Evolutionary conservation across 2,797 vertebrate genomes (phyloP).

Genomic region (Anguilla pacifica): DNA sequence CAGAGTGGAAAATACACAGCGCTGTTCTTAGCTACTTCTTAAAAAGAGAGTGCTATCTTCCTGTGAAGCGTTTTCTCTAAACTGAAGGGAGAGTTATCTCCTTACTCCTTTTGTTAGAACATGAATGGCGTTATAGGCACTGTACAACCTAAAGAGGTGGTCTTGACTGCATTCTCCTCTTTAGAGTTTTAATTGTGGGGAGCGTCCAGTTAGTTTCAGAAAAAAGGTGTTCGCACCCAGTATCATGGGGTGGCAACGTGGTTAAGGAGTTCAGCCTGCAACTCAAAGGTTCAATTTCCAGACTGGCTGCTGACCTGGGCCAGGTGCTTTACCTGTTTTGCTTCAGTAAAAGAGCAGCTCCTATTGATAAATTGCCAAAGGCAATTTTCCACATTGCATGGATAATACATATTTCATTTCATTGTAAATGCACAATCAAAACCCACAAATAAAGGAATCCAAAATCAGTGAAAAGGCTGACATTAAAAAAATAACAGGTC

Average conservation of each 20-base stretch:
- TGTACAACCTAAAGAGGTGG: not conserved
- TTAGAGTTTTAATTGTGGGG: not conserved
- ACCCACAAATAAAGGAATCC: too few relatives aligned
- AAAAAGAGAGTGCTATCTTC: not conserved
- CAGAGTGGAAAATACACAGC: not conserved
- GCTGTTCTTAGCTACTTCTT: not conserved
- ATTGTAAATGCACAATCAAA: too few relatives aligned
- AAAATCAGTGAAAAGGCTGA: too few relatives aligned
- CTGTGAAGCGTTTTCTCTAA: not conserved
- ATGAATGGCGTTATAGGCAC: not conserved
- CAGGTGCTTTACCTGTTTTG: not conserved
- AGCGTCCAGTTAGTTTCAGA: not conserved
- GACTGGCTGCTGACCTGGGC: not conserved
- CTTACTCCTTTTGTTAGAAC: not conserved
- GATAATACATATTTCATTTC: not conserved
- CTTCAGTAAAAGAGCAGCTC: not conserved
- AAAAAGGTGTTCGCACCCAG: not conserved
- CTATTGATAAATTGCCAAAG: not conserved
- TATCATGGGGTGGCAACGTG: not conserved
- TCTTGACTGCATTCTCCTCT: not conserved
- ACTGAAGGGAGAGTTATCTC: not conserved
- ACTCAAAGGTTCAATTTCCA: not conserved
- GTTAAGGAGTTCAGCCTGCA: not conserved
- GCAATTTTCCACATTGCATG: not conserved
- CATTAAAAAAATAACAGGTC: too few relatives aligned